These are phyloP conservation scores for Cercocebus atys DNA, from an alignment of 2,113 vertebrate genomes.

Conservation along the genomic window DNA sequence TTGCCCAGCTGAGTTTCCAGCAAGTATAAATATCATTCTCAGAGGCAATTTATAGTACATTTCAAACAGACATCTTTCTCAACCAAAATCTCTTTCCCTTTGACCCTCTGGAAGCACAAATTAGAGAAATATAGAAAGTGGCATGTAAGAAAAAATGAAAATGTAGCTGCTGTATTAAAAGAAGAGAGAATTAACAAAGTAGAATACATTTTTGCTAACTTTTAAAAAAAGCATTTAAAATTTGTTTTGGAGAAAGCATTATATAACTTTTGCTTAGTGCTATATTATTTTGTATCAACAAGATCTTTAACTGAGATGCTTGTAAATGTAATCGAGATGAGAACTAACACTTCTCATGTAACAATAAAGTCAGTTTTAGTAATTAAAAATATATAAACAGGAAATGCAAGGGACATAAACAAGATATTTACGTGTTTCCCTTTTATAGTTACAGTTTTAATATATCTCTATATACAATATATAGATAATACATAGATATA, in stretches of 20 bases:
- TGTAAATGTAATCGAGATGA: neutral
- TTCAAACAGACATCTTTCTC: neutral
- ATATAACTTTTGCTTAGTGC: neutral
- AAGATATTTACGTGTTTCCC: neutral
- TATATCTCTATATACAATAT: no score
- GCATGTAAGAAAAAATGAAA: neutral
- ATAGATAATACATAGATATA: no score
- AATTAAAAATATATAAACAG: neutral
- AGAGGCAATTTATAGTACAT: neutral
- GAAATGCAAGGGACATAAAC: neutral
- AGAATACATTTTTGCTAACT: neutral
- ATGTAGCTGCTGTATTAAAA: neutral
- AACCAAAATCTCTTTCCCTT: neutral
- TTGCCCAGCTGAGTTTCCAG: neutral
- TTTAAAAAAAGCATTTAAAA: neutral
- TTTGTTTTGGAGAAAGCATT: neutral
- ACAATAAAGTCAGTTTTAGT: neutral
- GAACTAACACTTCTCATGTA: neutral
- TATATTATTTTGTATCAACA: neutral
- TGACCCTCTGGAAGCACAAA: neutral
- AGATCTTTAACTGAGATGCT: neutral
- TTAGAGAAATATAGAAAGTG: neutral
- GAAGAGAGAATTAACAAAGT: neutral
- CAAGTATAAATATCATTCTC: slow-evolving; percentile 31
- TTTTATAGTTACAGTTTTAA: neutral